phyloP scores from a whole-genome alignment of 2,113 vertebrate genomes.

The Chauna torquata region DNA sequence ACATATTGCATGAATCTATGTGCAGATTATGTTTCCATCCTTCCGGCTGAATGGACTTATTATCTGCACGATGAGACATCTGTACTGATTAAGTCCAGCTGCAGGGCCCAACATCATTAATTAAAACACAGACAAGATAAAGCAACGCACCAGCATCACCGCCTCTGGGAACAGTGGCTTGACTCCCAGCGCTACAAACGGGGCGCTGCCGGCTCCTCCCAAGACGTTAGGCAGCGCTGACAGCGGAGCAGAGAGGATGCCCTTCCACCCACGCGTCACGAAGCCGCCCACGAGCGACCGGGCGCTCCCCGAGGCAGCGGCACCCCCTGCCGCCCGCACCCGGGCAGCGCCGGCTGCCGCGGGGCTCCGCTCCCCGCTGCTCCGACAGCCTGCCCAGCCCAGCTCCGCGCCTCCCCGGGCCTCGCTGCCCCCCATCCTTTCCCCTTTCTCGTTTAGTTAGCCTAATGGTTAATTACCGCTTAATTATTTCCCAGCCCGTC shows the following conservation, averaged over 20 bases:
- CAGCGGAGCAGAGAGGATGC: too few relatives aligned
- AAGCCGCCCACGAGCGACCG: not conserved
- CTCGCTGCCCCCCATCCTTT: not conserved
- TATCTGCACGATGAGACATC: not conserved
- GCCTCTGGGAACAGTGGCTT: accelerated
- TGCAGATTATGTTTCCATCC: not conserved
- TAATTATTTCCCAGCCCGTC: not conserved
- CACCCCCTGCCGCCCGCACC: not conserved
- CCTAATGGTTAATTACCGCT: too few relatives aligned
- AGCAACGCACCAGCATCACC: not conserved
- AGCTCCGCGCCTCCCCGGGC: too few relatives aligned
- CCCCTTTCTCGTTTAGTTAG: not conserved
- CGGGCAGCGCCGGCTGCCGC: too few relatives aligned
- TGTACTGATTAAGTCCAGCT: not conserved
- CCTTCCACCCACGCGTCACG: too few relatives aligned
- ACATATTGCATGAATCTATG: not conserved
- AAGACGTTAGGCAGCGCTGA: too few relatives aligned
- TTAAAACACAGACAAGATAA: not conserved
- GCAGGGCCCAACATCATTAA: not conserved
- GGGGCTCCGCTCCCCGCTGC: too few relatives aligned
- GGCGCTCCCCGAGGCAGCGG: not conserved
- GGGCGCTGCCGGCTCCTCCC: not conserved
- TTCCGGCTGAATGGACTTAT: not conserved
- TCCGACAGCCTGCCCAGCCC: too few relatives aligned
- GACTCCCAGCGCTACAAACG: accelerated